A percentile compares a stretch with the other conserved stretches of the same genome.
Evolutionary conservation across 2,888 invertebrate species (phyloP).

Genomic region (Polymixis lichenea): DNA sequence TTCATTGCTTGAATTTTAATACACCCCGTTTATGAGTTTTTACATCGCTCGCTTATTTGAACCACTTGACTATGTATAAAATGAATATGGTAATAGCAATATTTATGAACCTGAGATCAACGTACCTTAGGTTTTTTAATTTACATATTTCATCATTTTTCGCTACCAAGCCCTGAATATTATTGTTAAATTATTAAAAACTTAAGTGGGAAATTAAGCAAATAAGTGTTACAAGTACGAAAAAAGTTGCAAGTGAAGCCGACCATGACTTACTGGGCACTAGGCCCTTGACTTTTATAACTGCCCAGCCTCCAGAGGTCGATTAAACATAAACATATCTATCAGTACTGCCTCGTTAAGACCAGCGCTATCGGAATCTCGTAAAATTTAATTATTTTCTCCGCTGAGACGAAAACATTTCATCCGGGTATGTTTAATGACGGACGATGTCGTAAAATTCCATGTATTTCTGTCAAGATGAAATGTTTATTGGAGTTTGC

Average conservation of each 20-base stretch:
- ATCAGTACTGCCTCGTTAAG: conserved; percentile 48
- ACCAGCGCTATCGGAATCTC: conserved; percentile 52
- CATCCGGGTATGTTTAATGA: conserved; percentile 27
- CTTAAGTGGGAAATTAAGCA: not conserved
- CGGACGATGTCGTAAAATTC: conserved; percentile 44
- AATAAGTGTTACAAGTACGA: conserved; percentile 38
- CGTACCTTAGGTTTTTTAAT: conserved; percentile 5
- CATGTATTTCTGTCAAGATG: conserved; percentile 43
- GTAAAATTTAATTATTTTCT: conserved; percentile 55
- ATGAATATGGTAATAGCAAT: conserved; percentile 30
- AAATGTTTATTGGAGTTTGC: conserved; percentile 48
- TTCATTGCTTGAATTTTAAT: not conserved
- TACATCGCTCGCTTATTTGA: conserved; percentile 6
- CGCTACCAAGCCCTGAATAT: conserved; percentile 1
- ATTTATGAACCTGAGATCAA: conserved; percentile 38
- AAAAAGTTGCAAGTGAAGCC: conserved; percentile 26
- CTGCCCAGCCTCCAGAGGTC: conserved; percentile 42
- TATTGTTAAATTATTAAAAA: conserved; percentile 5
- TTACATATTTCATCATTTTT: conserved; percentile 9
- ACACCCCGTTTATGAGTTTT: not conserved
- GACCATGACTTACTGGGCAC: conserved; percentile 55
- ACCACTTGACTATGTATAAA: conserved; percentile 5
- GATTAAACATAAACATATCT: conserved; percentile 32
- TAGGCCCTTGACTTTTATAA: conserved; percentile 63
- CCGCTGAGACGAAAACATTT: conserved; percentile 24